Evolutionary conservation across 2,888 invertebrate species (phyloP).

Genomic region (Netelia fuscicornis): DNA sequence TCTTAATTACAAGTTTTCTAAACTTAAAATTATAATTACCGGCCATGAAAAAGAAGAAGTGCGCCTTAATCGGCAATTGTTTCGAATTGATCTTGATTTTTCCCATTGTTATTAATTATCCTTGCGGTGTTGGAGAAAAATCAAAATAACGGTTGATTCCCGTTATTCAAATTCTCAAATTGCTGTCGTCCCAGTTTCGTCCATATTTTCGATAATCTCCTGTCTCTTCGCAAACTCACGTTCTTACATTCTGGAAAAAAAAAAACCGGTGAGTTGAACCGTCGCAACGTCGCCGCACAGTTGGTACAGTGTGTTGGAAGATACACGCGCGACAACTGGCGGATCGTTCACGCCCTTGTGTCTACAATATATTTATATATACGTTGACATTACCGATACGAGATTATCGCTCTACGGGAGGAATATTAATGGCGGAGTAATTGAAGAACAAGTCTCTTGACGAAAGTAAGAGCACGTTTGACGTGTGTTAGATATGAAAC

Average conservation of each 20-base stretch:
- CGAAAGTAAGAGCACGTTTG: no score
- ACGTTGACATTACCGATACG: background rate
- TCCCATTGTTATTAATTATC: slow-evolving; percentile 31
- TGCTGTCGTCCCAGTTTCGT: slow-evolving; percentile 5
- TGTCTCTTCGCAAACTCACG: background rate
- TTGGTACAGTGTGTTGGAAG: background rate
- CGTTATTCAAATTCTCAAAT: slow-evolving; percentile 15
- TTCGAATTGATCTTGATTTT: slow-evolving; percentile 86
- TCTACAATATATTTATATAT: background rate
- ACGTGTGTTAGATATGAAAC: no score
- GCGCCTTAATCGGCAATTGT: slow-evolving; percentile 93
- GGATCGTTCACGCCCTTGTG: background rate
- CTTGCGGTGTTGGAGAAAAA: background rate
- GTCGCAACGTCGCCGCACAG: background rate
- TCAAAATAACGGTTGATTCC: background rate
- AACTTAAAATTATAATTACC: slow-evolving; percentile 86
- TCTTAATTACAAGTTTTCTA: no score
- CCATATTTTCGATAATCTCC: background rate
- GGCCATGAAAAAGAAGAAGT: slow-evolving; percentile 95
- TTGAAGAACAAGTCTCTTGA: no score
- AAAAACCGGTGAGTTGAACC: background rate
- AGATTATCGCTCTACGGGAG: background rate
- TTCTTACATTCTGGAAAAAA: slow-evolving; percentile 38
- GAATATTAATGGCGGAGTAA: background rate
- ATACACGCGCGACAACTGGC: slow-evolving; percentile 3